A percentile compares a stretch with the other conserved stretches of the same genome.
Conservation (phyloP, 2,888 invertebrate genomes). For the Drosophila cyrtoloma region DNA sequence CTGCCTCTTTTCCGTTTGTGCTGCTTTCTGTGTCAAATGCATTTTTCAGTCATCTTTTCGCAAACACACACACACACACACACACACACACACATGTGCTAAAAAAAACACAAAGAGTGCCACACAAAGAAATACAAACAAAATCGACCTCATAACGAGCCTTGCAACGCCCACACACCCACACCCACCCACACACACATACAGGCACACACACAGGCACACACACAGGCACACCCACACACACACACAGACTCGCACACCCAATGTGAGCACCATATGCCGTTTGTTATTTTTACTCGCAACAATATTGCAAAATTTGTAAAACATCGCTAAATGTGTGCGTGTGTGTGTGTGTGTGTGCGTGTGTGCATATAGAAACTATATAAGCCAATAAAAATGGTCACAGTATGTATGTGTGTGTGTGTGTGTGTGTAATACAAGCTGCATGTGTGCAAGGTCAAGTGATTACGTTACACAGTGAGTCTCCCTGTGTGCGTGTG, state of each 20-base stretch:
- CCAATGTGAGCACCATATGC: conserved; percentile 41
- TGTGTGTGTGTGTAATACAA: conserved; percentile 46
- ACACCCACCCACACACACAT: conserved; percentile 31
- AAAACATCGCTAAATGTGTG: conserved; percentile 2
- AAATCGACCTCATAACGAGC: conserved; percentile 73
- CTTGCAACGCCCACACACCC: conserved; percentile 50
- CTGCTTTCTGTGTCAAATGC: conserved; percentile 74
- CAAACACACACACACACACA: conserved; percentile 8
- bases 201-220: conserved; percentile 14
- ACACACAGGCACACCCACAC: background rate
- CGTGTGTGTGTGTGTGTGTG: background rate
- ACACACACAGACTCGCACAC: background rate
- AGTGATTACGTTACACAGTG: conserved; percentile 59
- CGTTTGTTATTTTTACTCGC: conserved; percentile 55
- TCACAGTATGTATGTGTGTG: conserved; percentile 16
- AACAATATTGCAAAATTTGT: conserved; percentile 54
- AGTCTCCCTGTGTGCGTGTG: background rate
- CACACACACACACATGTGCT: background rate
- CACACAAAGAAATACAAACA: conserved; percentile 19
- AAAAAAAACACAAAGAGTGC: background rate
- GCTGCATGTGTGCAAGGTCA: conserved; percentile 75
- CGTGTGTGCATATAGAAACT: conserved; percentile 23
- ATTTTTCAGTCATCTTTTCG: conserved; percentile 75
- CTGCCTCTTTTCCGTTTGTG: background rate
- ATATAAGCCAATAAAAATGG: conserved; percentile 58